Conservation (phyloP, 2,113 vertebrate genomes). For the Hystrix cristata region DNA sequence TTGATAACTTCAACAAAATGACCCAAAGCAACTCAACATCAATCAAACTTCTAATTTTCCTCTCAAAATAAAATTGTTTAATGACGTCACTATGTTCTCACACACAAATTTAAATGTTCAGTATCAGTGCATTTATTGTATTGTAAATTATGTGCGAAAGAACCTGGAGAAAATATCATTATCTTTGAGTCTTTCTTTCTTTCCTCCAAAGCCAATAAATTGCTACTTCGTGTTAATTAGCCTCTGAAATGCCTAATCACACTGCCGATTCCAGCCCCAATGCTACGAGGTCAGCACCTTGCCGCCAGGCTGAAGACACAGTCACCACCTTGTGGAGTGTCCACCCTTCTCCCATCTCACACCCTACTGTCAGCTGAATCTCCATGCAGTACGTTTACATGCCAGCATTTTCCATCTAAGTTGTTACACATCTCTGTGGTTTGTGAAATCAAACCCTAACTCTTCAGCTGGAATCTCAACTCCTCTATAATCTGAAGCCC, state of each 20-base stretch:
- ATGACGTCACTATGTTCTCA: background rate
- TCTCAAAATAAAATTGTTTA: background rate
- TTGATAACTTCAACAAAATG: background rate
- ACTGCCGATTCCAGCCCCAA: background rate
- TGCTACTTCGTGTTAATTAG: background rate
- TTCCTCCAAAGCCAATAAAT: background rate
- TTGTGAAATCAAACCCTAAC: background rate
- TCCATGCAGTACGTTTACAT: background rate
- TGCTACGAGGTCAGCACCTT: rapidly evolving
- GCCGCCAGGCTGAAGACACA: rapidly evolving
- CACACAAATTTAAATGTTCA: background rate
- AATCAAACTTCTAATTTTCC: background rate
- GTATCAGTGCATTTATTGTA: background rate
- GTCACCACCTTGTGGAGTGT: rapidly evolving
- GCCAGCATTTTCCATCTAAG: background rate
- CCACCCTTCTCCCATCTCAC: background rate
- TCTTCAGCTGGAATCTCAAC: background rate
- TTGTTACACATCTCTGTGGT: too few species aligned
- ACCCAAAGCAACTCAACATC: background rate
- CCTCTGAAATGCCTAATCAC: background rate
- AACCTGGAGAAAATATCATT: too few species aligned
- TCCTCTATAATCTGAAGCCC: background rate
- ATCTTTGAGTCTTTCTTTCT: background rate
- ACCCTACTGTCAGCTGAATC: rapidly evolving
- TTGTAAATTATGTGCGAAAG: background rate